A percentile compares a stretch with the other conserved stretches of the same genome.
phyloP scores from a whole-genome alignment of 2,797 vertebrate genomes.

The Catamblyrhynchus diadema region DNA sequence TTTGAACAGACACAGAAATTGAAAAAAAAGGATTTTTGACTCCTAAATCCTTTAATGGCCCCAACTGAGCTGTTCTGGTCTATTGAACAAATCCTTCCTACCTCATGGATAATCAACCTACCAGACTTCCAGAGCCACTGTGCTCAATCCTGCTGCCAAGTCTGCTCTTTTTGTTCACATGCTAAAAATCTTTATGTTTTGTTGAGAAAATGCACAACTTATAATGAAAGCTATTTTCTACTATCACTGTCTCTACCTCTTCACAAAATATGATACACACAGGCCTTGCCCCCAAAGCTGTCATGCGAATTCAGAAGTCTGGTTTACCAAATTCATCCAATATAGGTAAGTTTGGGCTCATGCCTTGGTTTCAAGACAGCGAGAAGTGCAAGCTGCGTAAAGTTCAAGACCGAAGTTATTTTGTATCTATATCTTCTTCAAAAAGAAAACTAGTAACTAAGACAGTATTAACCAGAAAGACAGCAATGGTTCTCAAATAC shows the following conservation, averaged over 20 bases:
- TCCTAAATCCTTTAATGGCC: neutral
- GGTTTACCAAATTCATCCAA: neutral
- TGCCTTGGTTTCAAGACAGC: neutral
- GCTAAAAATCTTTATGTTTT: neutral
- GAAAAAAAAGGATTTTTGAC: constrained; percentile 20
- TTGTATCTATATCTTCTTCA: neutral
- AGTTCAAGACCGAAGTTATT: neutral
- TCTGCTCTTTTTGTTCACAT: neutral
- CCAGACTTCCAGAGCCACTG: neutral
- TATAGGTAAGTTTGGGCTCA: neutral
- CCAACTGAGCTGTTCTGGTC: neutral
- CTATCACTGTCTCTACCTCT: neutral
- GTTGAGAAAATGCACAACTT: neutral
- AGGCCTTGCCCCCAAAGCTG: neutral
- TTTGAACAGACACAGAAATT: neutral
- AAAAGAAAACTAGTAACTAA: neutral
- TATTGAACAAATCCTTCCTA: constrained; percentile 14
- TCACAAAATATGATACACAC: neutral
- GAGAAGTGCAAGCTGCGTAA: neutral
- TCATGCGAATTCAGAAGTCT: neutral
- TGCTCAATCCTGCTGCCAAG: neutral
- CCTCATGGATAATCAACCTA: neutral
- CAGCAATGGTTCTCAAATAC: neutral
- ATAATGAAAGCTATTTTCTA: neutral
- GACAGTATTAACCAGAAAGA: neutral